These are phyloP conservation scores for Parnassius orleans DNA, from an alignment of 2,888 invertebrate genomes.

Conservation along the genomic window DNA sequence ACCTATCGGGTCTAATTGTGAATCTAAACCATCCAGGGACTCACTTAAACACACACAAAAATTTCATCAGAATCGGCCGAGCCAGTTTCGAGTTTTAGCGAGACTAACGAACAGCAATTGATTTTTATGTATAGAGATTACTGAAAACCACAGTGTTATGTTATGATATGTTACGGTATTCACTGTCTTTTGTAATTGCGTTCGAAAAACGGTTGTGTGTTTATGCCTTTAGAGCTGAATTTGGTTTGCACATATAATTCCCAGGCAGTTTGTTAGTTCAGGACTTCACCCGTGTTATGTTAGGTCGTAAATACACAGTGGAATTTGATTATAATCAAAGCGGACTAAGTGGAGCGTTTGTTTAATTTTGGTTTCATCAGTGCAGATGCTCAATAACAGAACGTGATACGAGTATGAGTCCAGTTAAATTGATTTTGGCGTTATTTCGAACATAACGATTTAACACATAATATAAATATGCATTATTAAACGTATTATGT, in stretches of 20 bases:
- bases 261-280: constrained; percentile 36
- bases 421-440: not conserved
- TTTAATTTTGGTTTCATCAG: constrained; percentile 20
- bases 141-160: no score
- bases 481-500: no score
- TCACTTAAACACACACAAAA: no score
- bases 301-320: constrained; percentile 25
- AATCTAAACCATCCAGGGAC: no score
- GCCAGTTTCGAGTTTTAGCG: no score
- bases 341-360: constrained; percentile 26
- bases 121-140: no score
- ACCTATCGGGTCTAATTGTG: no score
- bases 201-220: constrained; percentile 26
- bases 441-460: no score
- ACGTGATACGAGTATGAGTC: not conserved
- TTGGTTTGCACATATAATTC: constrained; percentile 26
- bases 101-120: no score
- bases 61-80: no score
- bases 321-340: constrained; percentile 34
- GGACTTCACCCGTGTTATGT: constrained; percentile 33
- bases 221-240: constrained; percentile 19
- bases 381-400: constrained; percentile 8
- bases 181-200: not conserved
- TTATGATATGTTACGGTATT: no score
- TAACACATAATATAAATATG: no score